Evolutionary conservation across 2,113 vertebrate genomes (phyloP).

Genomic region (Notiomystis cincta): DNA sequence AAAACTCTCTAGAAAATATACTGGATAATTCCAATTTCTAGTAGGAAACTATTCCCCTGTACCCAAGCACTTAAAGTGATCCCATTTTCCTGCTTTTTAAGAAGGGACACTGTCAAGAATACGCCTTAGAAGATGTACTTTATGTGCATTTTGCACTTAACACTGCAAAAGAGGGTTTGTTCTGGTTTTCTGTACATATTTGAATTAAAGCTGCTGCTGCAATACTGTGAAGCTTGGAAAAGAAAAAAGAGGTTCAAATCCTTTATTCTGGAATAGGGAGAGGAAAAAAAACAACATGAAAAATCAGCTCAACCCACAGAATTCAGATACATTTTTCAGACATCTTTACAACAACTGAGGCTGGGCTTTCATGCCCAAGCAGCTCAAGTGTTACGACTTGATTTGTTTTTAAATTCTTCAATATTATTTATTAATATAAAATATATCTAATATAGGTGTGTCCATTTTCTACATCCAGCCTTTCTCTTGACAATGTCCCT

Average conservation of each 20-base stretch:
- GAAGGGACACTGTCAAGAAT: constrained; percentile 55
- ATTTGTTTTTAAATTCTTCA: background rate
- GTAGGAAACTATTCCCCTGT: background rate
- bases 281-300: background rate
- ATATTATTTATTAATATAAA: constrained; percentile 29
- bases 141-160: background rate
- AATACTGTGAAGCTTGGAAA: background rate
- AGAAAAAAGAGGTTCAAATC: background rate
- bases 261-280: background rate
- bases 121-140: background rate
- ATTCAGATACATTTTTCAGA: background rate
- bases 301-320: constrained; percentile 10
- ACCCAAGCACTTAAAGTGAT: constrained; percentile 17
- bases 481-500: constrained; percentile 56
- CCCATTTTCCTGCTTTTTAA: constrained; percentile 14
- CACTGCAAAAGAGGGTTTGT: background rate
- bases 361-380: background rate
- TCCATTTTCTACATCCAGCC: background rate
- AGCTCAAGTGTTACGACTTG: background rate
- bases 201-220: background rate
- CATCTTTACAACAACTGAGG: background rate
- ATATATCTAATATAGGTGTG: background rate
- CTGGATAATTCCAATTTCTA: constrained; percentile 6
- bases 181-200: background rate
- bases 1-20: constrained; percentile 35